Evolutionary conservation across 1,140 invertebrate species (phyloP).

Genomic region (Calephelis nemesis): DNA sequence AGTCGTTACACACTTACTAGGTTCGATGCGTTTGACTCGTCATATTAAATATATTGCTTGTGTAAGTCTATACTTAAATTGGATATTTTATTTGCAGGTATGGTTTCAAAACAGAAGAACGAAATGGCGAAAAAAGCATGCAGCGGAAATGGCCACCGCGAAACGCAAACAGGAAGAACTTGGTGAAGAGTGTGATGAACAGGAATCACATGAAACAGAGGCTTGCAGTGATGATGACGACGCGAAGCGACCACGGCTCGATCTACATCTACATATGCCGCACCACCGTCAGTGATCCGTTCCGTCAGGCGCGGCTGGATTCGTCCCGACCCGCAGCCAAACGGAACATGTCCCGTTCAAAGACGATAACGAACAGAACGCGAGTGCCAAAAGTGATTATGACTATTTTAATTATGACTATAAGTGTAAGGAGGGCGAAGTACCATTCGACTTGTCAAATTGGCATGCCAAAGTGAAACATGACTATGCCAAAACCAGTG

Average conservation of each 20-base stretch:
- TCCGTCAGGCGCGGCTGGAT: slow-evolving; percentile 27
- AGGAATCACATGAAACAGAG: slow-evolving; percentile 65
- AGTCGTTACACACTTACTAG: too few species aligned
- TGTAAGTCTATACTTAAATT: neutral
- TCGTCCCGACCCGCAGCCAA: slow-evolving; percentile 26
- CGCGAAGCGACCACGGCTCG: slow-evolving; percentile 70
- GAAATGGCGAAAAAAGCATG: slow-evolving; percentile 99
- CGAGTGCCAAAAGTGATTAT: slow-evolving; percentile 37
- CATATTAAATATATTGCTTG: too few species aligned
- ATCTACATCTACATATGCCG: slow-evolving; percentile 61
- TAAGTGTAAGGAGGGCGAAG: slow-evolving; percentile 19
- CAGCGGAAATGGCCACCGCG: slow-evolving; percentile 98
- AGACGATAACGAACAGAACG: slow-evolving; percentile 22
- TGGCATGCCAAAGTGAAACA: slow-evolving; percentile 49
- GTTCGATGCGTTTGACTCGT: too few species aligned
- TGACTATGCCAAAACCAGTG: slow-evolving; percentile 43
- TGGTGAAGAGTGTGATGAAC: slow-evolving; percentile 83
- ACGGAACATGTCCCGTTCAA: slow-evolving; percentile 15
- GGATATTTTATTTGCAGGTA: slow-evolving; percentile 84
- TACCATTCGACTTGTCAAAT: slow-evolving; percentile 62
- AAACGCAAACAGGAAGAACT: slow-evolving; percentile 97
- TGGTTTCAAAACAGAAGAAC: slow-evolving; percentile 99
- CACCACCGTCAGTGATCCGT: slow-evolving; percentile 69
- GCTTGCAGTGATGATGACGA: slow-evolving; percentile 75
- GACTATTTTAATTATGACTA: slow-evolving; percentile 43